These are phyloP conservation scores for Ectemnius continuus DNA, from an alignment of 2,888 invertebrate species.

Conservation along the genomic window DNA sequence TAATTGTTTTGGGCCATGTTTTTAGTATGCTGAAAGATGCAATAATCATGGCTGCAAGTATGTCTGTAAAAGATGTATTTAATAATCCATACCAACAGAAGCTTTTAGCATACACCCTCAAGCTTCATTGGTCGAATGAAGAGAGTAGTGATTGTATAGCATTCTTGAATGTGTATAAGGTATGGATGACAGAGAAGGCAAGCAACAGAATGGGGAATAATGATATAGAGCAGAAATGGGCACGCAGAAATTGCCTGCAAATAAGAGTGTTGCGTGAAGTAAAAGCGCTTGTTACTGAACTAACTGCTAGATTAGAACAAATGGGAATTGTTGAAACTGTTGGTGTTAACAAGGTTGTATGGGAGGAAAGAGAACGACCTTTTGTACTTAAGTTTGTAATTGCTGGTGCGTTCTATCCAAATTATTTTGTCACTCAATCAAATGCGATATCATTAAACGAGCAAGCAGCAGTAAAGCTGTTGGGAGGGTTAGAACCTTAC, in stretches of 20 bases:
- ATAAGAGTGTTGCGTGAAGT: slow-evolving; percentile 86
- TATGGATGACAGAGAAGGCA: slow-evolving; percentile 84
- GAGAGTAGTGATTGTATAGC: slow-evolving; percentile 92
- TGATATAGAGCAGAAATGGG: slow-evolving; percentile 83
- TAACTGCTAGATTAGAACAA: slow-evolving; percentile 81
- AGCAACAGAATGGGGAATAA: slow-evolving; percentile 80
- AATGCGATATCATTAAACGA: slow-evolving; percentile 79
- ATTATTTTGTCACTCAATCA: slow-evolving; percentile 86
- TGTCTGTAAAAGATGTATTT: slow-evolving; percentile 90
- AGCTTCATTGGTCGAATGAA: slow-evolving; percentile 89
- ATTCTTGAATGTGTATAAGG: slow-evolving; percentile 89
- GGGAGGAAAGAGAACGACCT: slow-evolving; percentile 80
- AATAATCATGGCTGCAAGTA: slow-evolving; percentile 91
- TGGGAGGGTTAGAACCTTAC: slow-evolving; percentile 88
- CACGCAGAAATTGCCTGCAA: slow-evolving; percentile 84
- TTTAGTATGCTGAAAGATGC: slow-evolving; percentile 91
- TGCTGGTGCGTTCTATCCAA: slow-evolving; percentile 95
- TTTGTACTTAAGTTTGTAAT: slow-evolving; percentile 86
- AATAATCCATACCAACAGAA: slow-evolving; percentile 85
- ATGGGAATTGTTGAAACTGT: slow-evolving; percentile 82
- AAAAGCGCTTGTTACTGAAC: slow-evolving; percentile 85
- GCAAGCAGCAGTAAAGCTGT: slow-evolving; percentile 82
- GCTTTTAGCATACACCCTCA: slow-evolving; percentile 86
- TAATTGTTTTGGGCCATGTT: slow-evolving; percentile 91
- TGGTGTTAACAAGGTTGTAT: slow-evolving; percentile 76